A percentile compares a stretch with the other conserved stretches of the same genome.
These are phyloP conservation scores for Falco naumanni DNA, from an alignment of 2,797 vertebrate species.

Conservation along the genomic window DNA sequence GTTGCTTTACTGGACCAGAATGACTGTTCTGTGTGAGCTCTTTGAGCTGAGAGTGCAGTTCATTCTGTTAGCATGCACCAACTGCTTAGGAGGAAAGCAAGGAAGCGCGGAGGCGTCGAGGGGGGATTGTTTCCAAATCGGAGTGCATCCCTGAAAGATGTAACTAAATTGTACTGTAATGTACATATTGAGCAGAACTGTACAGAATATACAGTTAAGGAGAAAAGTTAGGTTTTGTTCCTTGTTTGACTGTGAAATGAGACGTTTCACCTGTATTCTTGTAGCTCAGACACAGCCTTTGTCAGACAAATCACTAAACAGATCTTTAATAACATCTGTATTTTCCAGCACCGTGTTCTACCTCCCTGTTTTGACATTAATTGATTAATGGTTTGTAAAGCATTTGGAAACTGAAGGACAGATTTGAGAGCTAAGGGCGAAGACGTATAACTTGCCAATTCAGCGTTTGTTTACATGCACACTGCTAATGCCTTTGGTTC, in stretches of 20 bases:
- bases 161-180: neutral
- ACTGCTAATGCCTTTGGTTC: neutral
- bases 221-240: neutral
- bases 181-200: neutral
- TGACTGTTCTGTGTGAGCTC: neutral
- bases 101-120: neutral
- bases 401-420: neutral
- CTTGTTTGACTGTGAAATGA: neutral
- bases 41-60: neutral
- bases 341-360: neutral
- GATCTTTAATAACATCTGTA: neutral
- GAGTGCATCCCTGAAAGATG: neutral
- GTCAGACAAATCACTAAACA: neutral
- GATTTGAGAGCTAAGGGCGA: neutral
- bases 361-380: neutral
- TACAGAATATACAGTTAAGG: neutral
- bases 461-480: neutral
- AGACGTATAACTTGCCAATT: neutral
- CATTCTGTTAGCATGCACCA: neutral
- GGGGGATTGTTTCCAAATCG: neutral
- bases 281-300: neutral
- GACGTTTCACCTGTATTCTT: neutral
- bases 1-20: neutral
- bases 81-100: neutral
- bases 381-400: neutral